Evolutionary conservation across 2,888 invertebrate genomes (phyloP).

Genomic region (Tetheella fluctuosa): DNA sequence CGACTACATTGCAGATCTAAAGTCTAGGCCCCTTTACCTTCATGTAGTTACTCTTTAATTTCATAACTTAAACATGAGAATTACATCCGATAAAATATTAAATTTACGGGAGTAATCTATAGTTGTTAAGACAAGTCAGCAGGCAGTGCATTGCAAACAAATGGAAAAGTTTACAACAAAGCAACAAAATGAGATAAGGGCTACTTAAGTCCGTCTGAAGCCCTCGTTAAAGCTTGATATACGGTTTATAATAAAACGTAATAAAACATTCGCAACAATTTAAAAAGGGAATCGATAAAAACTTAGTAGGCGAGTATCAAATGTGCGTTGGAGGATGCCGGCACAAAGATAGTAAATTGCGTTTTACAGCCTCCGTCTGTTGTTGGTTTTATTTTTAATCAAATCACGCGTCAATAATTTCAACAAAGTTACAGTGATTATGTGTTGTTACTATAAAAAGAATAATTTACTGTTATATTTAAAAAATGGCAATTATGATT

Average conservation of each 20-base stretch:
- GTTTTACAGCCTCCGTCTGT: conserved; percentile 59
- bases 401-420: conserved; percentile 52
- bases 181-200: conserved; percentile 74
- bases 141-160: conserved; percentile 36
- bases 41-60: not conserved
- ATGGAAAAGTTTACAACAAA: conserved; percentile 65
- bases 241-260: conserved; percentile 79
- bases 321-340: conserved; percentile 60
- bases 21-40: not conserved
- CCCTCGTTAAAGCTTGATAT: conserved; percentile 81
- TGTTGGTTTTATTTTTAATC: conserved; percentile 68
- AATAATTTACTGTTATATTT: no score
- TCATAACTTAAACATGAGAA: not conserved
- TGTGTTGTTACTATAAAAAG: conserved; percentile 18
- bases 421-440: conserved; percentile 48
- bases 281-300: conserved; percentile 79
- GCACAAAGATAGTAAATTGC: conserved; percentile 76
- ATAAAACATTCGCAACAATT: conserved; percentile 82
- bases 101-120: conserved; percentile 7
- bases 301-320: conserved; percentile 72
- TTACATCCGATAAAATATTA: not conserved
- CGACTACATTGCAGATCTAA: not conserved
- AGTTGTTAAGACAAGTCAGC: conserved; percentile 14
- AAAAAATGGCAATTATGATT: no score
- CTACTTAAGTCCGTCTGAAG: conserved; percentile 69